Conservation (phyloP, 1,140 invertebrate genomes). For the Oryzaephilus surinamensis region DNA sequence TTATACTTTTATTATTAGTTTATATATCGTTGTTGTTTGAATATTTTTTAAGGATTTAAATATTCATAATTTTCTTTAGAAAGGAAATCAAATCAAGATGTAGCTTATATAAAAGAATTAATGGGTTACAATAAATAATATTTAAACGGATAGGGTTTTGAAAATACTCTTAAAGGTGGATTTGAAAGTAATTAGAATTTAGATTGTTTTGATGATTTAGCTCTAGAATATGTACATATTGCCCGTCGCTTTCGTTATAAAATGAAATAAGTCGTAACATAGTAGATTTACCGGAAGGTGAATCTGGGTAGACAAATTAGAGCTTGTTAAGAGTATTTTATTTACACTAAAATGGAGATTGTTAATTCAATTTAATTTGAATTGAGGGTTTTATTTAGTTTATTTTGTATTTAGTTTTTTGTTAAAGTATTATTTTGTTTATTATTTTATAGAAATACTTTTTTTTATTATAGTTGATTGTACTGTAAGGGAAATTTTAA, state of each 20-base stretch:
- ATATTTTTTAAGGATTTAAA: conserved; percentile 42
- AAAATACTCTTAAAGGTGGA: conserved; percentile 32
- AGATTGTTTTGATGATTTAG: conserved; percentile 36
- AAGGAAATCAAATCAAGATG: conserved; percentile 48
- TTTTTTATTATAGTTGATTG: conserved; percentile 38
- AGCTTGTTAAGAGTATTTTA: conserved; percentile 45
- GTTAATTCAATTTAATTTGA: conserved; percentile 39
- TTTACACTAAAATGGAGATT: conserved; percentile 45
- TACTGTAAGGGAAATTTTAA: conserved; percentile 34
- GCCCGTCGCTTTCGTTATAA: conserved; percentile 54
- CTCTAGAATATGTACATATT: conserved; percentile 51
- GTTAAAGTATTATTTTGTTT: conserved; percentile 35
- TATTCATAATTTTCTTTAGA: conserved; percentile 37
- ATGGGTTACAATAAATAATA: conserved; percentile 42
- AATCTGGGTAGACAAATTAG: conserved; percentile 44
- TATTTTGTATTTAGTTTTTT: conserved; percentile 28
- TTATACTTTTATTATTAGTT: conserved; percentile 41
- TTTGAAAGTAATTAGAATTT: conserved; percentile 40
- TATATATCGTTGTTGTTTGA: conserved; percentile 46
- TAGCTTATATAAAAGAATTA: conserved; percentile 40
- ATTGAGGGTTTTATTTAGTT: conserved; percentile 31
- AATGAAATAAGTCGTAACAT: conserved; percentile 61
- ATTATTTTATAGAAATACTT: conserved; percentile 39
- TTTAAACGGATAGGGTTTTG: conserved; percentile 15
- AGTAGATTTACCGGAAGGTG: conserved; percentile 59